Evolutionary conservation across 2,113 vertebrate genomes (phyloP).

Genomic region (Pedionomus torquatus): DNA sequence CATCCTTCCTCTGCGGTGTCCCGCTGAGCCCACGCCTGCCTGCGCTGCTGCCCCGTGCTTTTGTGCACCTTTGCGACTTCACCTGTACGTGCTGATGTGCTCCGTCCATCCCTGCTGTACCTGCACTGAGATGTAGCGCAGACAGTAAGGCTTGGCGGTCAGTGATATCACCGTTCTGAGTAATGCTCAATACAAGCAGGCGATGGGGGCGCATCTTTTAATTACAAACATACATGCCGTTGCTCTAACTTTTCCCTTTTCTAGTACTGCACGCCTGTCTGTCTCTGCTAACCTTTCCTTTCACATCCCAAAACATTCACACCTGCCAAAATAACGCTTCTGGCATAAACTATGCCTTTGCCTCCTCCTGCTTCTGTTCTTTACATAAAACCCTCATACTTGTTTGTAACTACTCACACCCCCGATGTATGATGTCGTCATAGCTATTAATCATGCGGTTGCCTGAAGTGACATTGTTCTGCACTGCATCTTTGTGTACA

Average conservation of each 20-base stretch:
- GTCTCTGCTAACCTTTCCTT: background rate
- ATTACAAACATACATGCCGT: rapidly evolving
- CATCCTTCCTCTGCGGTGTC: background rate
- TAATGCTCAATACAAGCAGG: background rate
- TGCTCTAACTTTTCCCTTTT: background rate
- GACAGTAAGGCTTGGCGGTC: background rate
- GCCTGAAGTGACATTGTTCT: rapidly evolving
- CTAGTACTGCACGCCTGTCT: background rate
- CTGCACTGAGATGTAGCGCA: rapidly evolving
- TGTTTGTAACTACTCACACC: background rate
- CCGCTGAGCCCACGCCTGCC: rapidly evolving
- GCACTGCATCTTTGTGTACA: rapidly evolving
- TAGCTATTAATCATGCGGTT: background rate
- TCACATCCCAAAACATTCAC: background rate
- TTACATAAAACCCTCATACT: background rate
- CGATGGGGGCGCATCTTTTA: background rate
- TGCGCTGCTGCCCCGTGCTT: rapidly evolving
- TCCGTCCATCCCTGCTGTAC: rapidly evolving
- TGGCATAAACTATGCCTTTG: background rate
- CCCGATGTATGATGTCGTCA: background rate
- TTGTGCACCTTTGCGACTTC: background rate
- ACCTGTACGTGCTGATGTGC: rapidly evolving
- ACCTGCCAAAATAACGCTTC: background rate
- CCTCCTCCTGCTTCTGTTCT: background rate
- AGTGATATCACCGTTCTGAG: background rate